Conservation (phyloP, 2,888 invertebrate species). For the Campoplex nolae region DNA sequence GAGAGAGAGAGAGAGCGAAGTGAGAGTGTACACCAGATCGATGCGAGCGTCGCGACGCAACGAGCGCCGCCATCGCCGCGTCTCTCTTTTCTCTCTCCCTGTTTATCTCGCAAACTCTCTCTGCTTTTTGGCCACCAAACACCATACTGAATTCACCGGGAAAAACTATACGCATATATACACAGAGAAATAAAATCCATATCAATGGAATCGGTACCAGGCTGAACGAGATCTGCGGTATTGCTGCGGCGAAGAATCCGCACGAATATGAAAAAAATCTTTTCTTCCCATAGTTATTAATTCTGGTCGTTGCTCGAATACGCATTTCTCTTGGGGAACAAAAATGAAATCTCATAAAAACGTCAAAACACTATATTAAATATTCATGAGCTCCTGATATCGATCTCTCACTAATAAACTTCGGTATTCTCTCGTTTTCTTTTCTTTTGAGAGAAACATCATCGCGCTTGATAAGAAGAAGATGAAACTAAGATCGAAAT, state of each 20-base stretch:
- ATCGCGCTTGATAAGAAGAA: not conserved
- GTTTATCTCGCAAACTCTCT: slow-evolving; percentile 17
- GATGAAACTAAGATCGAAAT: not conserved
- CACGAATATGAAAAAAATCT: not conserved
- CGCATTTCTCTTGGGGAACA: not conserved
- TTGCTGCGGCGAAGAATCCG: not conserved
- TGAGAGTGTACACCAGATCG: slow-evolving; percentile 74
- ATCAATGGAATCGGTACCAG: slow-evolving; percentile 17
- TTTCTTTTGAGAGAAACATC: not conserved
- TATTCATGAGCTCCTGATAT: not conserved
- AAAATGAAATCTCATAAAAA: not conserved
- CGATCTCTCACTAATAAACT: not conserved
- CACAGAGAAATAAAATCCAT: not conserved
- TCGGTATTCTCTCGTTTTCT: not conserved
- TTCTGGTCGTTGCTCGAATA: not conserved
- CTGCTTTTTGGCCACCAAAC: slow-evolving; percentile 43
- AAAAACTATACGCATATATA: slow-evolving; percentile 37
- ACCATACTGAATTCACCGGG: slow-evolving; percentile 37
- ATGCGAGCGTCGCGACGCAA: slow-evolving; percentile 63
- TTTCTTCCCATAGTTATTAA: slow-evolving; percentile 15
- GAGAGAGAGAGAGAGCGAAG: slow-evolving; percentile 67
- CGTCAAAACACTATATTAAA: not conserved
- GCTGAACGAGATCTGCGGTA: not conserved
- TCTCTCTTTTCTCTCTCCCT: slow-evolving; percentile 39
- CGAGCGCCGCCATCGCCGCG: slow-evolving; percentile 53